Evolutionary conservation across 2,113 vertebrate species (phyloP).

Genomic region (Otis tarda): DNA sequence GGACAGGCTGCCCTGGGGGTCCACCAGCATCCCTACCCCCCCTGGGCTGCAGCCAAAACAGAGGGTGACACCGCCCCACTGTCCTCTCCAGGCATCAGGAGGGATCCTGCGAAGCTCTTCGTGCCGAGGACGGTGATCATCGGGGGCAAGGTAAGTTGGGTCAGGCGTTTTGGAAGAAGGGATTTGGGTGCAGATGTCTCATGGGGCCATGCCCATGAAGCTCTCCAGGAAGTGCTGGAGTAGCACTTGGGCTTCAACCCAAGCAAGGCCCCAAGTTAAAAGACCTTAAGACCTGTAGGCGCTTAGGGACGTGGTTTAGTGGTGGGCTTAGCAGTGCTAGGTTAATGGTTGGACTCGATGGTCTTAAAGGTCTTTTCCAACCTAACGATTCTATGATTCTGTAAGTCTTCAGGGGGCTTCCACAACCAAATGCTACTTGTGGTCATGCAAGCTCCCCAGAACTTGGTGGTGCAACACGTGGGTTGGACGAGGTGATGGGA

Average conservation of each 20-base stretch:
- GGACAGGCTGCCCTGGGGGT: neutral
- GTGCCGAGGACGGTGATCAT: conserved; percentile 94
- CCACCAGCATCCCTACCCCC: rapidly evolving
- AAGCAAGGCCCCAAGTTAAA: neutral
- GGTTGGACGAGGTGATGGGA: neutral
- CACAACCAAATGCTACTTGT: neutral
- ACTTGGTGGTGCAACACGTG: rapidly evolving
- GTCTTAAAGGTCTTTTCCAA: too few relatives aligned
- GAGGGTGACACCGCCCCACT: neutral
- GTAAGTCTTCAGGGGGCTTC: neutral
- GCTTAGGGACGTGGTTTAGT: too few relatives aligned
- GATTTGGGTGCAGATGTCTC: neutral
- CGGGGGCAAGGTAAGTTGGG: conserved; percentile 87
- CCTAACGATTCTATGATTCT: too few relatives aligned
- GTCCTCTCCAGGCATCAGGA: conserved; percentile 84
- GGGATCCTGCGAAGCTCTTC: conserved; percentile 82
- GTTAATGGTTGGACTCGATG: too few relatives aligned
- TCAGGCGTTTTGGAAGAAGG: neutral
- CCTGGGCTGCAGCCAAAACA: rapidly evolving
- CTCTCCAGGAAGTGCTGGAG: neutral
- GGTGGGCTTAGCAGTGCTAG: too few relatives aligned
- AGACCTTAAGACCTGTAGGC: too few relatives aligned
- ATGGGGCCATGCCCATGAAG: rapidly evolving
- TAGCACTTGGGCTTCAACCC: neutral
- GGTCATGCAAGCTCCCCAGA: neutral